These are phyloP conservation scores for Pseudomyrmex gracilis DNA, from an alignment of 1,140 invertebrate species.

Conservation along the genomic window DNA sequence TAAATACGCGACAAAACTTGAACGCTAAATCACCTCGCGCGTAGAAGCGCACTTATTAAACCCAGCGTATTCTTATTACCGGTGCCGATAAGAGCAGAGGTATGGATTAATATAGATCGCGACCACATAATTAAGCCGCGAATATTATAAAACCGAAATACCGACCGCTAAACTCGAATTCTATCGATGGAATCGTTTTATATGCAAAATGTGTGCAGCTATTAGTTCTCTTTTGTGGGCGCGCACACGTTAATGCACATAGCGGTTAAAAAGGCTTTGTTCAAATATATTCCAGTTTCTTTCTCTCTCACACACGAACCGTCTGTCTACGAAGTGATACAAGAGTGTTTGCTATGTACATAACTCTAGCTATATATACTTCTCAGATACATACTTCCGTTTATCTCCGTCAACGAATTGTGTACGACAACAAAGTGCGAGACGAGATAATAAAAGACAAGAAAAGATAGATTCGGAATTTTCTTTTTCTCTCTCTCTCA, in stretches of 20 bases:
- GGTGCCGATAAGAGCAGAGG: neutral
- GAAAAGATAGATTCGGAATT: neutral
- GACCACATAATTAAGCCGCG: slow-evolving; percentile 44
- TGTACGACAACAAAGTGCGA: neutral
- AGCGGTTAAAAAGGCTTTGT: slow-evolving; percentile 10
- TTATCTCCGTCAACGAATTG: slow-evolving; percentile 21
- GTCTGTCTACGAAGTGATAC: neutral
- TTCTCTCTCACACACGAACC: neutral
- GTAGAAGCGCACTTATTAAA: slow-evolving; percentile 34
- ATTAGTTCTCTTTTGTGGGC: slow-evolving; percentile 21
- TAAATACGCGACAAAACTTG: slow-evolving; percentile 55
- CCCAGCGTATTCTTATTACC: slow-evolving; percentile 47
- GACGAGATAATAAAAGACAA: slow-evolving; percentile 22
- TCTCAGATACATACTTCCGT: slow-evolving; percentile 30
- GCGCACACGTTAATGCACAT: slow-evolving; percentile 4
- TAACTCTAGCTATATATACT: slow-evolving; percentile 19
- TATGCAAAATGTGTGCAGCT: slow-evolving; percentile 43
- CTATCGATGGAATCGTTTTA: slow-evolving; percentile 24
- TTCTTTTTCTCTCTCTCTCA: too few relatives aligned
- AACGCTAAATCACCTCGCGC: slow-evolving; percentile 42
- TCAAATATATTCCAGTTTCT: slow-evolving; percentile 19
- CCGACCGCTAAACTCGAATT: slow-evolving; percentile 25
- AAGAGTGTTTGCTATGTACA: neutral
- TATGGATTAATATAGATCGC: slow-evolving; percentile 48
- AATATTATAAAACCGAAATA: slow-evolving; percentile 44